Evolutionary conservation across 2,797 vertebrate species (phyloP).

Genomic region (Malurus splendens): DNA sequence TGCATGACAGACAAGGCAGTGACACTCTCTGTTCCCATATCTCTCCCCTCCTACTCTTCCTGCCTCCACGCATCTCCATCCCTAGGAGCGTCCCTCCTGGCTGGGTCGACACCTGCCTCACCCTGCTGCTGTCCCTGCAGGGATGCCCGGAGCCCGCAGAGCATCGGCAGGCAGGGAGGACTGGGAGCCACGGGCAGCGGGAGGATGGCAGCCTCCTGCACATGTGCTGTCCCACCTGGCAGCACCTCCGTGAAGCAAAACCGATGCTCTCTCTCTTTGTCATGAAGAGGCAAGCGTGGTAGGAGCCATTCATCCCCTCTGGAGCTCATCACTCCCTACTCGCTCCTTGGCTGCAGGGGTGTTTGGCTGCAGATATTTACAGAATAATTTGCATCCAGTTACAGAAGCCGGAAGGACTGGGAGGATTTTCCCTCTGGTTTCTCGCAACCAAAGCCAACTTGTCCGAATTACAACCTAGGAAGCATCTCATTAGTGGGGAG

Average conservation of each 20-base stretch:
- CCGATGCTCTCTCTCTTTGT: not conserved
- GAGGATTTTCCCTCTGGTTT: constrained; percentile 44
- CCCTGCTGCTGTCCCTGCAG: rapidly evolving
- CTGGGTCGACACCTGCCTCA: not conserved
- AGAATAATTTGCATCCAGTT: not conserved
- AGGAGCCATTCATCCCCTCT: not conserved
- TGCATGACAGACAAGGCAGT: not conserved
- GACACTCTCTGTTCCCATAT: rapidly evolving
- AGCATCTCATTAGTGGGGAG: constrained; percentile 33
- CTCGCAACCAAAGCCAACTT: constrained; percentile 19
- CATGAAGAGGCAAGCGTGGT: not conserved
- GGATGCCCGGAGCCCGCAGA: not conserved
- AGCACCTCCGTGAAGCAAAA: not conserved
- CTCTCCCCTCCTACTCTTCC: not conserved
- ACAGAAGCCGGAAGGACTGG: not conserved
- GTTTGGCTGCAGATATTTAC: constrained; percentile 16
- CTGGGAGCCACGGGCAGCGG: not conserved
- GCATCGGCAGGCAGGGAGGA: not conserved
- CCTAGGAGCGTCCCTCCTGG: rapidly evolving
- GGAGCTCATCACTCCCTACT: not conserved
- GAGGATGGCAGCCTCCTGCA: not conserved
- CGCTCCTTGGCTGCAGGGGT: not conserved
- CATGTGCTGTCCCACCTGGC: not conserved
- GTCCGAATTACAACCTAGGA: constrained; percentile 34
- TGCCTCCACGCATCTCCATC: not conserved